Base-by-base conservation (phyloP, 2,797 vertebrate species). In the Valencia hispanica region DNA sequence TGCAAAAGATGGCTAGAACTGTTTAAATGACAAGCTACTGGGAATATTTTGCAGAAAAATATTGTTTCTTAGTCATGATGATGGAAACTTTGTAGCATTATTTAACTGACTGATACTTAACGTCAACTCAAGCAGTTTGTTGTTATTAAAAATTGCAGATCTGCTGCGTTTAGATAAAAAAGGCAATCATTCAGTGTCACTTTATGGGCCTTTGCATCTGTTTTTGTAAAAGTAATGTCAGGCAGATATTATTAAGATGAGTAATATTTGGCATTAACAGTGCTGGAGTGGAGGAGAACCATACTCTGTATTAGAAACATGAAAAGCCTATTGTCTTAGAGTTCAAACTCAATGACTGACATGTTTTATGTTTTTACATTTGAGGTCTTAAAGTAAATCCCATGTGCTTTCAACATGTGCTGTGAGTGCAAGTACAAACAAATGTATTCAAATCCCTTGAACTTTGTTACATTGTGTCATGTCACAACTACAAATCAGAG, bases 131-230 rank as follows among this genome's bases (percentile, higher is more conserved):
- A 12, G n/a, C 27, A 51, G n/a, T 50, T 79, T 51, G 39, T 39
- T 70, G 10, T 63, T 50, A 66, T 45, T 66, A n/a, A 68, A 73
- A 76, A 66, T 34, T 50, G 63, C 63, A 68, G 7, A 36, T 69
- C 39, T 5, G 10, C n/a, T 50, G 32, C 25, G 79, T 79, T 61
- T 12, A n/a, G 25, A 68, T 66, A 15, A 43, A 68, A 68, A 27
- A 0, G 1, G 2, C 39, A n/a, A 68, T 68, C 14, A 43, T 43
- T 68, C 65, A 43, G 39, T 68, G 22, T 68, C 25, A 41, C 39
- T 43, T 43, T 1, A 15, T 27, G 5, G 14, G 25, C 25, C 65
- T 15, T 68, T 41, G 27, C 30, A n/a, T 57, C 36, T 68, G 39
- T 43, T 25, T 6, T 22, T 43, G 39, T 66, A 15, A 43, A 43